Evolutionary conservation across 1,140 invertebrate genomes (phyloP), one percentile per base, ranked within the genome.

Genomic region (Mylabris phalerata): DNA sequence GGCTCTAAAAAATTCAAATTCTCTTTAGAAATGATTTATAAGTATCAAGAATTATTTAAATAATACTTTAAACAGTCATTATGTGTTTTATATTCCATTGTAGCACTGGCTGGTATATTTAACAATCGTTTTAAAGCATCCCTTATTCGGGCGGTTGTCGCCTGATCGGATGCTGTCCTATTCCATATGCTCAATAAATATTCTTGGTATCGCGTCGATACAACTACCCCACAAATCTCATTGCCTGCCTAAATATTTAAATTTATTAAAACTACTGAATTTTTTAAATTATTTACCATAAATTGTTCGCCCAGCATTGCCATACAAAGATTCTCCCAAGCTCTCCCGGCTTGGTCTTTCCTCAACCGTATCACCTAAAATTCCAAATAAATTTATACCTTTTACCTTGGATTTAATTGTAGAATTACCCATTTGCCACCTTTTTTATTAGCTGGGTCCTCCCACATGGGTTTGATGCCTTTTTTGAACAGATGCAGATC

Each of bases 181-280:
- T 98, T 98, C 97, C 97, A 99, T 66, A 99, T 85, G 64, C 94
- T 96, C 69, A 99, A 88, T 72, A 97, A 91, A 75, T 98, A 97
- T 78, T 98, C 96, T 88, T 96, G 77, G 68, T 70, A 73, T 57
- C 73, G 61, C 1, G 72, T 71, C 4, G 95, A 98, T 63, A 98
- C 87, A 49, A 98, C 96, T 60, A 95, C 91, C 2, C 96, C 97
- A 80, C 96, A 99, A 63, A 99, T 95, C 80, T 99, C 97, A 64
- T 96, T 90, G 6, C 95, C 95, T n/a, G 71, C 70, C 72, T 74
- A 56, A 19, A 32, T 19, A 19, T 19, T 19, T 19, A 2, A 67
- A 48, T 48, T 48, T 40, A 40, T 40, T 6, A 40, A 40, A 40
- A 40, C 6, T 7, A 40, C 6, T 19, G 19, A 1, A 19, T 19